Conservation (phyloP, 2,113 vertebrate species). For the Callospermophilus lateralis region DNA sequence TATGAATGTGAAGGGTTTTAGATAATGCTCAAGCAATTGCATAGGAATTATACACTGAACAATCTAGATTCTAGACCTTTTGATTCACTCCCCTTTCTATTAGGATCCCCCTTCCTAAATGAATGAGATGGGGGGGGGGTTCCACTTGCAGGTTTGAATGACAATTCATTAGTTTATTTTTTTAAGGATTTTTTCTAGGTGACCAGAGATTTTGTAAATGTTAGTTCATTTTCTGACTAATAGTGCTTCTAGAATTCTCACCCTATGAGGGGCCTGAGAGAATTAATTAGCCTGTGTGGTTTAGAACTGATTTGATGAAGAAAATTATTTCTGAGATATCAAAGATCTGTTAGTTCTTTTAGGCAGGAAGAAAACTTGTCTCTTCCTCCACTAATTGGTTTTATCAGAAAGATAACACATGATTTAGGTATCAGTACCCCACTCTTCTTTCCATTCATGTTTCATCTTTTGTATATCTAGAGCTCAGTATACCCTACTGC, state of each 20-base stretch:
- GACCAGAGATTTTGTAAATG: conserved; percentile 54
- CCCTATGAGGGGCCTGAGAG: conserved; percentile 25
- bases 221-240: conserved; percentile 60
- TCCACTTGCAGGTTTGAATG: conserved; percentile 27
- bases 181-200: conserved; percentile 30
- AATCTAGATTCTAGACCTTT: conserved; percentile 48
- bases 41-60: conserved; percentile 3
- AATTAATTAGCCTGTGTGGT: conserved; percentile 67
- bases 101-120: background rate
- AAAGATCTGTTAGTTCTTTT: conserved; percentile 56
- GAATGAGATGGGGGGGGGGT: background rate
- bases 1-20: conserved; percentile 35
- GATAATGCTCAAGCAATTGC: conserved; percentile 1
- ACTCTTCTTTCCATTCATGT: background rate
- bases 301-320: conserved; percentile 51
- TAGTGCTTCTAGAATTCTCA: conserved; percentile 55
- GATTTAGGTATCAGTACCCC: background rate
- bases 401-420: background rate
- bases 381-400: conserved; percentile 21
- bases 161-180: conserved; percentile 22
- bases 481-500: background rate
- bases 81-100: conserved; percentile 21
- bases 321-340: conserved; percentile 49
- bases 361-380: background rate
- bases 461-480: background rate